These are phyloP conservation scores for Eulemur albifrons DNA, from an alignment of 2,797 vertebrate species.

Conservation along the genomic window DNA sequence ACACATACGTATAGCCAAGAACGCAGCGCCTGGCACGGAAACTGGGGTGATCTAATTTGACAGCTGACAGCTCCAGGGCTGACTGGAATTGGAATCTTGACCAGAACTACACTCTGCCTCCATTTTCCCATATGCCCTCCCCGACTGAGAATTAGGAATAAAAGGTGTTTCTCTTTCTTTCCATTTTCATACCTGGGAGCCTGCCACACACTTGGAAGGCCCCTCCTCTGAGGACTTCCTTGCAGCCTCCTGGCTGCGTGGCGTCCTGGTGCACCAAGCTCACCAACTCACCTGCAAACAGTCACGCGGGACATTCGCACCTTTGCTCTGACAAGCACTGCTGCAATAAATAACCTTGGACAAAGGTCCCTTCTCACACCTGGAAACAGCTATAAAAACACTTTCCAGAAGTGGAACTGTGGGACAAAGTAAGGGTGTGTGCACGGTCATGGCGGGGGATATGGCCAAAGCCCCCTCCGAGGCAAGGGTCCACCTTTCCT, in stretches of 20 bases:
- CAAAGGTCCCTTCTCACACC: background rate
- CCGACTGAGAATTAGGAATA: background rate
- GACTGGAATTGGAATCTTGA: background rate
- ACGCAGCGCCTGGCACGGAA: background rate
- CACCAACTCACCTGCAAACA: background rate
- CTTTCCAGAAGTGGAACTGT: background rate
- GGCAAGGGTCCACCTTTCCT: background rate
- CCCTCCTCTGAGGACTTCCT: background rate
- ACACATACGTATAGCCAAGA: background rate
- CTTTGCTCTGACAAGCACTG: background rate
- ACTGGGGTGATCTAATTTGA: background rate
- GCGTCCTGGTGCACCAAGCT: background rate
- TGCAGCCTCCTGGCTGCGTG: background rate
- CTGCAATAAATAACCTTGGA: background rate
- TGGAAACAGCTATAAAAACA: background rate
- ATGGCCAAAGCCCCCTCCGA: background rate
- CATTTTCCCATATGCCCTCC: background rate
- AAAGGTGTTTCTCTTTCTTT: background rate
- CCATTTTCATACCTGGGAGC: background rate
- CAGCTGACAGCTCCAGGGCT: background rate
- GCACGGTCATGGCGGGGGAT: background rate
- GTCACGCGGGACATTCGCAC: background rate
- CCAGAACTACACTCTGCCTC: background rate
- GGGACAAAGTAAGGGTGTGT: background rate
- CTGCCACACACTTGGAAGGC: fast-evolving